Evolutionary conservation across 2,797 vertebrate species (phyloP), one percentile per base, ranked within the genome.

Genomic region (Valencia hispanica): DNA sequence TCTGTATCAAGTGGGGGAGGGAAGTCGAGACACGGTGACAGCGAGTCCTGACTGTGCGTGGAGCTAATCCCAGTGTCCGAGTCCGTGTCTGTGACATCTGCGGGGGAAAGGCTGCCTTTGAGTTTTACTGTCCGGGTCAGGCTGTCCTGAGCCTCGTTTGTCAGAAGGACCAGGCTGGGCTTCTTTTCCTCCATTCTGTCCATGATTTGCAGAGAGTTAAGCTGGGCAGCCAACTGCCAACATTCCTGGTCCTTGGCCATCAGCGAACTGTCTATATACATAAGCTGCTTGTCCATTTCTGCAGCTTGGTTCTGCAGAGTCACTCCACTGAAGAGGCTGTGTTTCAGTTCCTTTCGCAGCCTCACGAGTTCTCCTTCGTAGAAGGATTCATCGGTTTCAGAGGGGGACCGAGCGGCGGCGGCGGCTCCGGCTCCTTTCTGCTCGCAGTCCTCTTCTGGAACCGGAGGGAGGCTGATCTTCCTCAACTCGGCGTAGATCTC

Each of bases 1-100:
- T 95, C 94, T 9, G 94, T 94, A 85, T 95, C 94, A 88, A 94
- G 80, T 0, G 93, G 93, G 17, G 92, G 94, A 32, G 84, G 91
- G 70, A 93, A 87, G 43, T 98, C 96, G 1, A 95, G 94, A 79
- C 92, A 91, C 0, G 96, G 93, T 11, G 96, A 96, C 90, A 99
- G 95, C 0, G 97, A 99, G 92, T 99, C 98, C 89, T 98, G 98
- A 86, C 98, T 99, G 90, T 99, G 96, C n/a, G 97, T 97, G 70
- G 98, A 99, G 83, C 98, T 99, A 84, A 99, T 99, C 51, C 98
- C 98, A 0, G 98, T 99, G 93, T 99, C 98, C 2, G 98, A 99
- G 93, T 99, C 98, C 8, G 98, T 99, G 88, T 99, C 98, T 0
- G 96, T 97, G 47, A 95, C 79, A 48, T 98, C 96, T 36, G 86